Evolutionary conservation across 2,113 vertebrate species (phyloP).

Genomic region (Toxotes chatareus): DNA sequence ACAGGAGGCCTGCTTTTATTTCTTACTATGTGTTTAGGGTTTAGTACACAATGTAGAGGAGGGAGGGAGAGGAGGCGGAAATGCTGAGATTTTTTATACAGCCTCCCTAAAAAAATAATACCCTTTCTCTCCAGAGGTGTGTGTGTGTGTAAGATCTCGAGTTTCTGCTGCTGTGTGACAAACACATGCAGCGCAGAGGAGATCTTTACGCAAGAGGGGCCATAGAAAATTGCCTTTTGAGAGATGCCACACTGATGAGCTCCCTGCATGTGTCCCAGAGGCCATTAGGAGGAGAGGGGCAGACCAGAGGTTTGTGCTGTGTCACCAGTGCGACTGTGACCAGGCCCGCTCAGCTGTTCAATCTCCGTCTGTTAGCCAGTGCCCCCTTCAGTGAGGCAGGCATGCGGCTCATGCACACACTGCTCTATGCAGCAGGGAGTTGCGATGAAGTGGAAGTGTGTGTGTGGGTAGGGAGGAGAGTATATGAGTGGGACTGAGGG

Average conservation of each 20-base stretch:
- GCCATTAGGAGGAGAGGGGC: slow-evolving; percentile 66
- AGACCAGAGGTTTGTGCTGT: slow-evolving; percentile 49
- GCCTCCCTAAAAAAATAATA: slow-evolving; percentile 54
- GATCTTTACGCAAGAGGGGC: slow-evolving; percentile 71
- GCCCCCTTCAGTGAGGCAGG: slow-evolving; percentile 40
- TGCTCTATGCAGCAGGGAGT: slow-evolving; percentile 17
- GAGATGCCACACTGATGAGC: slow-evolving; percentile 73
- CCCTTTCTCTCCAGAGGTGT: slow-evolving; percentile 43
- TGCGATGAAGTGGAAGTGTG: background rate
- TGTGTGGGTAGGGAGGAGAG: background rate
- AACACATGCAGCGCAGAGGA: slow-evolving; percentile 61
- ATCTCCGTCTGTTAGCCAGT: slow-evolving; percentile 50
- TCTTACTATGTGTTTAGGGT: slow-evolving; percentile 39
- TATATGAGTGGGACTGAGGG: background rate
- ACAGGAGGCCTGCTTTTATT: slow-evolving; percentile 40
- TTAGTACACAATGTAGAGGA: slow-evolving; percentile 34
- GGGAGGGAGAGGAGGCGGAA: slow-evolving; percentile 6
- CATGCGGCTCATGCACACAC: background rate
- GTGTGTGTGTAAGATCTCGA: slow-evolving; percentile 45
- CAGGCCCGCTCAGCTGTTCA: slow-evolving; percentile 47
- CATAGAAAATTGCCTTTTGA: slow-evolving; percentile 72
- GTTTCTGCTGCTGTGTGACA: slow-evolving; percentile 58
- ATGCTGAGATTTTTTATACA: slow-evolving; percentile 28
- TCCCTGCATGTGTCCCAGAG: slow-evolving; percentile 67
- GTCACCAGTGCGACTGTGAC: slow-evolving; percentile 50